Base-by-base conservation (phyloP, 2,113 vertebrate genomes). In the Cynoglossus semilaevis region DNA sequence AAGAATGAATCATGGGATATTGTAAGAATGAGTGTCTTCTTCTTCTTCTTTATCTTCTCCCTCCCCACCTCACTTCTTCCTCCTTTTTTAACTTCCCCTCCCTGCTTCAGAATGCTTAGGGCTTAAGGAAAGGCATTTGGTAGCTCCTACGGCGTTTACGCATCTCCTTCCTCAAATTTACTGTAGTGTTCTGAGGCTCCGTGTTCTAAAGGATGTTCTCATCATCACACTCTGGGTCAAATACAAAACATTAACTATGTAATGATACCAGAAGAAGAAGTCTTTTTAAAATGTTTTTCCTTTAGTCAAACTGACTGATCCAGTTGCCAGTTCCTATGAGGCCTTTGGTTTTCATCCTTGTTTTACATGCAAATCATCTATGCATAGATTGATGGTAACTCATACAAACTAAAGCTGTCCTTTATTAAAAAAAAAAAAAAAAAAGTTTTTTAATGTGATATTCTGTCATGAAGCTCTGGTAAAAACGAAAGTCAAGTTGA, bases 111-210 rank as follows among this genome's bases (percentile, higher is more conserved):
- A 92, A 95, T 91, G 92, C 93, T 91, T 90, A 89, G 88, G 91
- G 94, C 93, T 95, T 94, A 93, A 93, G 92, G 93, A 91, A 95
- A 93, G 77, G 91, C 94, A 94, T 95, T 96, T 94, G 89, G 91
- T 91, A 93, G 92, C 93, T 95, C 95, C 92, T 75, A 93, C 93
- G 94, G 94, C 92, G 91, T 93, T 92, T 92, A 88, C 67, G 91
- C 80, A 90, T 89, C 86, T 85, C 81, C 82, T 80, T 76, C 78
- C 82, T 88, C 83, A 88, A 89, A 92, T 91, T 89, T 81, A 91
- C 82, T 88, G 86, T 91, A 89, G 90, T 88, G 76, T 87, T 91
- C 86, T 97, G 92, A 94, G 94, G 93, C 91, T 92, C 93, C 88
- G 92, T 89, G 91, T 93, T 90, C 93, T 94, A 93, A 91, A 92